A percentile compares a stretch with the other conserved stretches of the same genome.
Evolutionary conservation across 2,113 vertebrate species (phyloP).

Genomic region (Phrynocephalus versicolor): DNA sequence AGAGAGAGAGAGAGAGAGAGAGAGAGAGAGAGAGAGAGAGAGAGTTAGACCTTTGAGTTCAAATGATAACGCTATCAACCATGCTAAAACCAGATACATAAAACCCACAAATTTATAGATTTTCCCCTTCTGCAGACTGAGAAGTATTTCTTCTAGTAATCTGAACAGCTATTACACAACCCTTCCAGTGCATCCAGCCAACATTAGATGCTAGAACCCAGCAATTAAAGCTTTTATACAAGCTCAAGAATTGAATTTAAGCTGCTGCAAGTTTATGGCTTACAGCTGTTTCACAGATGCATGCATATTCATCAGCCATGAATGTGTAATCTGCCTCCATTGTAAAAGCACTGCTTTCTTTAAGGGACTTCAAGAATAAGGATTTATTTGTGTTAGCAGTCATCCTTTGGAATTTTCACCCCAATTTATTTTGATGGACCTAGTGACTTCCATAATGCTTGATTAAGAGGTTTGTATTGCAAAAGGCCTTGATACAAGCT

Average conservation of each 20-base stretch:
- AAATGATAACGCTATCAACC: background rate
- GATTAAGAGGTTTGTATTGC: background rate
- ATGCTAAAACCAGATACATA: background rate
- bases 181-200: background rate
- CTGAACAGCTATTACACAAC: background rate
- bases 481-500: too few relatives aligned
- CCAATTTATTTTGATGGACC: too few relatives aligned
- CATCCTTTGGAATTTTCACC: background rate
- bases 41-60: constrained; percentile 25
- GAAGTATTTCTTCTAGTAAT: background rate
- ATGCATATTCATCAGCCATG: background rate
- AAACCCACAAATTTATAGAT: background rate
- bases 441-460: background rate
- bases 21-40: too few relatives aligned
- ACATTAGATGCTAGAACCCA: background rate
- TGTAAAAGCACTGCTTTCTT: background rate
- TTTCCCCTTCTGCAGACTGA: background rate
- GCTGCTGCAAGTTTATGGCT: background rate
- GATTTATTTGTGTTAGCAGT: background rate
- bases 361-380: background rate
- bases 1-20: too few relatives aligned
- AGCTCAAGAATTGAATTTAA: background rate
- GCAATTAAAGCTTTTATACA: background rate
- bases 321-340: too few relatives aligned
- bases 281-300: background rate